A percentile compares a stretch with the other conserved stretches of the same genome.
phyloP scores from a whole-genome alignment of 2,797 vertebrate species.

The Notoglanidium macrostoma region DNA sequence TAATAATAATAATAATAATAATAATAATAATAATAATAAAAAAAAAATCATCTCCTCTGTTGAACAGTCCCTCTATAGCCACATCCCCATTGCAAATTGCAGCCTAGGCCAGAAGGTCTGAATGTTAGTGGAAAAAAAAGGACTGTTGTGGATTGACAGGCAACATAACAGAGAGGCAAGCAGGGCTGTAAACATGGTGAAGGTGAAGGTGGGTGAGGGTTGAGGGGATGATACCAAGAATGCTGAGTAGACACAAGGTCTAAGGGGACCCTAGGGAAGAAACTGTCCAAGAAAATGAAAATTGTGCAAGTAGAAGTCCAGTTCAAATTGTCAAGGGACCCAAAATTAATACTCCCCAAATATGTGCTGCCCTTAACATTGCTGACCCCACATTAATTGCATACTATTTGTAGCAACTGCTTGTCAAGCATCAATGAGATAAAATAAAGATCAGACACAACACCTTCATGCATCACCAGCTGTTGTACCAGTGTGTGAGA shows the following conservation, averaged over 20 bases:
- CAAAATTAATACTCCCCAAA: constrained; percentile 15
- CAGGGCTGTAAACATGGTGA: not conserved
- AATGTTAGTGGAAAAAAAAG: not conserved
- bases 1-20: not conserved
- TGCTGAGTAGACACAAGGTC: not conserved
- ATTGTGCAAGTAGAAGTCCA: not conserved
- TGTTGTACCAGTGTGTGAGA: constrained; percentile 11
- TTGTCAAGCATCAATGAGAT: constrained; percentile 31
- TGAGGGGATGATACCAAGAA: not conserved
- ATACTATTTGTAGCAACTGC: constrained; percentile 28
- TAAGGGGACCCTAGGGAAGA: not conserved
- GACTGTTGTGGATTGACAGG: not conserved
- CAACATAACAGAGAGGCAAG: not conserved
- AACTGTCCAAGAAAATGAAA: not conserved
- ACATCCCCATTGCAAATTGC: not conserved
- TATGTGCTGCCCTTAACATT: constrained; percentile 21
- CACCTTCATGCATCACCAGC: constrained; percentile 8
- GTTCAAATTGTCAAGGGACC: not conserved
- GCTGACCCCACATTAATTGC: constrained; percentile 22
- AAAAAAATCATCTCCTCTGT: not conserved
- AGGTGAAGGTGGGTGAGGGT: not conserved
- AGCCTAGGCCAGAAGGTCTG: not conserved
- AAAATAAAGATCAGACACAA: constrained; percentile 30
- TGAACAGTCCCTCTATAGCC: not conserved
- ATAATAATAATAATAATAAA: not conserved